Evolutionary conservation across 2,888 invertebrate species (phyloP), one percentile per base, ranked within the genome.

Genomic region (Eupithecia subumbrata): DNA sequence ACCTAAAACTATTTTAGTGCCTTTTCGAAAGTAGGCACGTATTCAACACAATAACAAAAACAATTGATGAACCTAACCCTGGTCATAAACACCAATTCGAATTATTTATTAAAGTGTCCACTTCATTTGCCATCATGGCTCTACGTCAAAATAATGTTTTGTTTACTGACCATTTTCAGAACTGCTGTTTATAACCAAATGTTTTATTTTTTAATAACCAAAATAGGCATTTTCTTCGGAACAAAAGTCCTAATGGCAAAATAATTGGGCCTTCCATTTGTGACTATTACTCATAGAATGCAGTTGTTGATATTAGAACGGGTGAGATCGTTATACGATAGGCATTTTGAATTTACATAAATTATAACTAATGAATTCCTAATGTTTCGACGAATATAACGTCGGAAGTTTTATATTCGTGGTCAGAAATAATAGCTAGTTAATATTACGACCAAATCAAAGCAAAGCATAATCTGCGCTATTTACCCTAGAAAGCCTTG

Each of bases 261-360:
- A 91, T 91, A 91, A 91, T 91, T 90, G 91, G 84, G 74, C 81
- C 82, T 82, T 83, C 86, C 87, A 87, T 85, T 88, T 87, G 84
- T 83, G 83, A 81, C 81, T 84, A 79, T 79, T 86, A 86, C 85
- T 78, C 76, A 76, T 83, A 81, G 80, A 82, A 76, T 77, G 82
- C 85, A 80, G 82, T 80, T 82, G 77, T 77, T 77, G 77, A 77
- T 77, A 77, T 73, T 43, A 77, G 74, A 74, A 74, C 71, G 74
- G 74, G 77, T 73, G 56, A 73, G 80, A 78, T 78, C 83, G 82
- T 84, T 82, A 85, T 83, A 83, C 71, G 73, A 75, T 72, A 79
- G 84, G 86, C 86, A 86, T 85, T 84, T 84, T 78, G 72, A 78
- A 78, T 78, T 78, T 76, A 78, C 76, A 78, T 78, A 78, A 74